Conservation (phyloP, 2,113 vertebrate genomes). For the Rutilus rutilus region DNA sequence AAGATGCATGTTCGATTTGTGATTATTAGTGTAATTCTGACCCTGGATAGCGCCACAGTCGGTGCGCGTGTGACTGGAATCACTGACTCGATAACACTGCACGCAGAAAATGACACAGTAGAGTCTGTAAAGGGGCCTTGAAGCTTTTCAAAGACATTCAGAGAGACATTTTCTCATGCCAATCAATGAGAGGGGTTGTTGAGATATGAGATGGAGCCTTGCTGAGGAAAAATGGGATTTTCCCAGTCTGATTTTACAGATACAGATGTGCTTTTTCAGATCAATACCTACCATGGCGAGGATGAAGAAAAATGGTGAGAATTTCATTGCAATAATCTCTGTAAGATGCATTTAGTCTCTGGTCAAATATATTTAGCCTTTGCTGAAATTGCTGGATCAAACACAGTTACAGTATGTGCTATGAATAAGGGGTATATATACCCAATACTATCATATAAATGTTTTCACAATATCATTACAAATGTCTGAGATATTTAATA, state of each 20-base stretch:
- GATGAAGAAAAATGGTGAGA: slow-evolving; percentile 34
- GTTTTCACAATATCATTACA: too few relatives aligned
- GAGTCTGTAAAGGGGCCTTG: slow-evolving; percentile 30
- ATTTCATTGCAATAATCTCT: slow-evolving; percentile 19
- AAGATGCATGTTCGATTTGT: slow-evolving; percentile 24
- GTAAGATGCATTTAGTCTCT: slow-evolving; percentile 12
- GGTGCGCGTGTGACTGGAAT: not conserved
- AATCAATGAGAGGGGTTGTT: slow-evolving; percentile 44
- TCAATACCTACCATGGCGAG: slow-evolving; percentile 22
- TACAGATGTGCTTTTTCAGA: slow-evolving; percentile 19
- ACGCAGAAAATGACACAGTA: not conserved
- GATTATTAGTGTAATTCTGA: slow-evolving; percentile 38
- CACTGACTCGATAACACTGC: not conserved
- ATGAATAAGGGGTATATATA: not conserved
- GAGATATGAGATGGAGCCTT: slow-evolving; percentile 35
- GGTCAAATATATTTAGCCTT: slow-evolving; percentile 38
- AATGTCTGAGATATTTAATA: not conserved
- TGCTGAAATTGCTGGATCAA: not conserved
- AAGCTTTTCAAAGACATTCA: slow-evolving; percentile 30
- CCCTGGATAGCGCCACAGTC: not conserved
- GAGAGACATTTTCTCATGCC: slow-evolving; percentile 3
- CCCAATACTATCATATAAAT: not conserved
- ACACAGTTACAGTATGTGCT: not conserved
- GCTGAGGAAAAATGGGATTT: slow-evolving; percentile 31
- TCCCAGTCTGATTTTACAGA: slow-evolving; percentile 31